Evolutionary conservation across 1,140 invertebrate genomes (phyloP).

Genomic region (Galleria mellonella): DNA sequence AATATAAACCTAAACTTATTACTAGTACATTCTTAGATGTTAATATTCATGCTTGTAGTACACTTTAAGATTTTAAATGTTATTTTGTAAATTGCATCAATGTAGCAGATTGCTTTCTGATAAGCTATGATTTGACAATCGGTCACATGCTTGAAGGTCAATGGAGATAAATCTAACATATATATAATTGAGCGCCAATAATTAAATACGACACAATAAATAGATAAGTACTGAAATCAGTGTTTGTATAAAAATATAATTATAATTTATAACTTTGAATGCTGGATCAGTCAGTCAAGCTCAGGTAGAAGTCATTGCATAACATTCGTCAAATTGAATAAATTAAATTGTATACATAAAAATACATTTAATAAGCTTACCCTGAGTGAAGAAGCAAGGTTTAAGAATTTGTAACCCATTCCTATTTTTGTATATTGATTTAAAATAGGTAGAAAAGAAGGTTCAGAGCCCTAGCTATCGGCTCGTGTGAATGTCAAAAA

Average conservation of each 20-base stretch:
- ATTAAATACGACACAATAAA: not conserved
- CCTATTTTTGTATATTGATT: constrained; percentile 9
- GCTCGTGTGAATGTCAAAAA: constrained; percentile 12
- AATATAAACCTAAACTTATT: too few relatives aligned
- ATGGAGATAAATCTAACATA: not conserved
- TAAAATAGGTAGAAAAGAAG: constrained; percentile 20
- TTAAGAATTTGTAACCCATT: constrained; percentile 64
- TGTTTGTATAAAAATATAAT: not conserved
- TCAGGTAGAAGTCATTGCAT: constrained; percentile 20
- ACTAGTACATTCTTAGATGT: too few relatives aligned
- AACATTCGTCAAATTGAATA: constrained; percentile 38
- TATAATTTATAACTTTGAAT: not conserved
- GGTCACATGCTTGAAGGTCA: constrained; percentile 69
- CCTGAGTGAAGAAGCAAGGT: constrained; percentile 49
- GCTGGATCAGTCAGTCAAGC: not conserved
- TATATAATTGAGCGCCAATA: not conserved
- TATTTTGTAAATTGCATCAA: too few relatives aligned
- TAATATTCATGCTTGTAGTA: too few relatives aligned
- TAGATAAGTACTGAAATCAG: too few relatives aligned
- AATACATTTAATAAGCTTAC: constrained; percentile 31
- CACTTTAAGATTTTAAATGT: too few relatives aligned
- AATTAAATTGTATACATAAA: constrained; percentile 9
- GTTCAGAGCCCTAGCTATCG: constrained; percentile 47
- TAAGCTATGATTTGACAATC: constrained; percentile 14
- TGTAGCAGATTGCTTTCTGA: too few relatives aligned